phyloP scores from a whole-genome alignment of 2,797 vertebrate species.

The Prionace glauca region DNA sequence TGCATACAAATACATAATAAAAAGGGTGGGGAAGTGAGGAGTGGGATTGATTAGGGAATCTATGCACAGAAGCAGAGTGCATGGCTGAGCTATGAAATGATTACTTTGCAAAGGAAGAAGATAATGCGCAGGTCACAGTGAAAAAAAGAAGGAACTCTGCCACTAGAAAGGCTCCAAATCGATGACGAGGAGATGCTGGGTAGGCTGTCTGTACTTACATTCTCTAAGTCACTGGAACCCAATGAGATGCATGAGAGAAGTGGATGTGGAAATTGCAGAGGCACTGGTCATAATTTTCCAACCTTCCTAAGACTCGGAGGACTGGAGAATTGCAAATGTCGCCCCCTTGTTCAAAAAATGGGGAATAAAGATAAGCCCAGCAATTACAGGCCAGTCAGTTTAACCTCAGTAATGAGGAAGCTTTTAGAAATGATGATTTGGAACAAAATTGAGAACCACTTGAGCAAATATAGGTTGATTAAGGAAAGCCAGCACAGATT shows the following conservation, averaged over 20 bases:
- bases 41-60: neutral
- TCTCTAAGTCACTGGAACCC: neutral
- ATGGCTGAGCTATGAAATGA: neutral
- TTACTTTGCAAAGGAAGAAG: neutral
- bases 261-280: neutral
- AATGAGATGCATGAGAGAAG: neutral
- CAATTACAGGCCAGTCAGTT: neutral
- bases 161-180: neutral
- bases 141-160: neutral
- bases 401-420: neutral
- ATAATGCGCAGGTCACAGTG: neutral
- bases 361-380: neutral
- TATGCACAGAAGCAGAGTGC: neutral
- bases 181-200: neutral
- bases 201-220: neutral
- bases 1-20: neutral
- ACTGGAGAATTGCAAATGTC: neutral
- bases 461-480: no score
- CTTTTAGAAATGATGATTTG: neutral
- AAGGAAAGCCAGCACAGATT: no score
- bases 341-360: neutral
- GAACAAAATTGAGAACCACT: no score
- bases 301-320: neutral
- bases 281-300: neutral
- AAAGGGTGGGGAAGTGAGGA: neutral